phyloP scores from a whole-genome alignment of 2,888 invertebrate species.

The Thera obeliscata region DNA sequence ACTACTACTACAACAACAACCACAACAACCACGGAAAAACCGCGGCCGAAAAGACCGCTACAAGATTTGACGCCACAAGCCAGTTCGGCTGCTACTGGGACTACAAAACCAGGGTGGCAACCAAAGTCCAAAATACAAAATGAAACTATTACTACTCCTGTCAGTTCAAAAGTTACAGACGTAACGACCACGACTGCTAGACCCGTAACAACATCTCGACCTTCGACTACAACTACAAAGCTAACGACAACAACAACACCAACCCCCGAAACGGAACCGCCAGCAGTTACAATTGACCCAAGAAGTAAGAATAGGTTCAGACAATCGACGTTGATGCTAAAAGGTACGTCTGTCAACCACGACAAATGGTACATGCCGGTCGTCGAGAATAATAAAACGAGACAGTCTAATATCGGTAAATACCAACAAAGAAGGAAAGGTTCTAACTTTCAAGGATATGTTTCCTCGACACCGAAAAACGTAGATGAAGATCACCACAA shows the following conservation, averaged over 20 bases:
- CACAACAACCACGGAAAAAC: conserved; percentile 51
- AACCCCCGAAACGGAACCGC: conserved; percentile 40
- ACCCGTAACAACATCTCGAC: conserved; percentile 20
- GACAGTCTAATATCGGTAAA: conserved; percentile 35
- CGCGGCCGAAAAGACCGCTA: conserved; percentile 55
- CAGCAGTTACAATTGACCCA: conserved; percentile 47
- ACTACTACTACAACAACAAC: conserved; percentile 60
- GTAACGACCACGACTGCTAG: conserved; percentile 23
- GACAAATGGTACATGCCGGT: conserved; percentile 66
- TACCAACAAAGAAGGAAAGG: conserved; percentile 66
- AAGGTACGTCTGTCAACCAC: conserved; percentile 79
- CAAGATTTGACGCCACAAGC: conserved; percentile 69
- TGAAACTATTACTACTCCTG: conserved; percentile 45
- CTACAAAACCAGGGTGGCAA: conserved; percentile 48
- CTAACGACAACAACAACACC: conserved; percentile 44
- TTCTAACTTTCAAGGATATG: conserved; percentile 75
- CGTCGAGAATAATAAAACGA: conserved; percentile 35
- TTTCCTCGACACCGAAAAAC: conserved; percentile 56
- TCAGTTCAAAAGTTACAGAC: conserved; percentile 13
- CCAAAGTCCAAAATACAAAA: conserved; percentile 42
- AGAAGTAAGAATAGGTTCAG: conserved; percentile 72
- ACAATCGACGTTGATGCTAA: conserved; percentile 71
- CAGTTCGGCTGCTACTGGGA: conserved; percentile 62
- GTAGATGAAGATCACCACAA: conserved; percentile 51
- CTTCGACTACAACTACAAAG: conserved; percentile 46